Conservation (phyloP, 2,113 vertebrate genomes). For the Chloroceryle aenea region DNA sequence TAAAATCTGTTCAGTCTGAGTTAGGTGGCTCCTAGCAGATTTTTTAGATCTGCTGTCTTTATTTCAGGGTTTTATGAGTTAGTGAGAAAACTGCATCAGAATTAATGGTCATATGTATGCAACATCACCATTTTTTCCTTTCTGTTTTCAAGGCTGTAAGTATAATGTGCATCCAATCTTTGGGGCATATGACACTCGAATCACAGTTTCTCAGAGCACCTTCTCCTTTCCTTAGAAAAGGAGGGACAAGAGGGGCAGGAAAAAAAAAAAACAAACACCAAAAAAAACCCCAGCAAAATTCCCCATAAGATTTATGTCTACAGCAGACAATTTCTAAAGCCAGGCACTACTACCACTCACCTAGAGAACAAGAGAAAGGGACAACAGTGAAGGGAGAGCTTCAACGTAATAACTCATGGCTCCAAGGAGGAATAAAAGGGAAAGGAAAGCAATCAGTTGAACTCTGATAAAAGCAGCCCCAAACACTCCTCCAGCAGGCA, state of each 20-base stretch:
- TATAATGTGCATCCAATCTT: not conserved
- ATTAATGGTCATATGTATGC: not conserved
- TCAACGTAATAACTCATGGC: not conserved
- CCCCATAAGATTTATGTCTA: not conserved
- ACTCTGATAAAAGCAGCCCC: not conserved
- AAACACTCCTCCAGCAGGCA: not conserved
- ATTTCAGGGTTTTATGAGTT: not conserved
- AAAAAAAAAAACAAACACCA: too few relatives aligned
- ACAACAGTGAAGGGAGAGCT: not conserved
- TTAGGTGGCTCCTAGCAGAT: not conserved
- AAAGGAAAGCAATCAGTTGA: not conserved
- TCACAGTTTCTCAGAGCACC: not conserved
- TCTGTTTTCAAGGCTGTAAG: not conserved
- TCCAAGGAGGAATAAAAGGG: not conserved
- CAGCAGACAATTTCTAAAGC: not conserved
- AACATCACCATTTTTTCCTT: not conserved
- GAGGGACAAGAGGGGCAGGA: rapidly evolving
- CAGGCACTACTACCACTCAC: not conserved
- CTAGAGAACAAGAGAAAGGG: not conserved
- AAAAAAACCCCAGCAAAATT: not conserved
- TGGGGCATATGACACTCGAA: not conserved
- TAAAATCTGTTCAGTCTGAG: not conserved
- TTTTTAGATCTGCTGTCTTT: not conserved
- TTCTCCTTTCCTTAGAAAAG: not conserved
- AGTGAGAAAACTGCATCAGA: not conserved